phyloP scores from a whole-genome alignment of 2,888 invertebrate genomes.

The Nomada flava region DNA sequence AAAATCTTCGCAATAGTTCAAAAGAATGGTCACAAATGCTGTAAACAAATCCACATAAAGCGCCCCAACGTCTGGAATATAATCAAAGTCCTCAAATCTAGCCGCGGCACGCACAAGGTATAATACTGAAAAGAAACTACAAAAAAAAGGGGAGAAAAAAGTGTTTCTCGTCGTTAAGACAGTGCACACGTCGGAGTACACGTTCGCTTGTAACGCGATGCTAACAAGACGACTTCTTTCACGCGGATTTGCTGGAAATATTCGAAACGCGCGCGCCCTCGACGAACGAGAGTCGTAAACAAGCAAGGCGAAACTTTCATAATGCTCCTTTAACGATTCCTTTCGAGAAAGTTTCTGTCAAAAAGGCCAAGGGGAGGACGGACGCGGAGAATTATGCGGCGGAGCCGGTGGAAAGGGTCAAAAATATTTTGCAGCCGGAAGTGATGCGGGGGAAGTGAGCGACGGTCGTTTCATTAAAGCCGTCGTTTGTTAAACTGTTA shows the following conservation, averaged over 20 bases:
- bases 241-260: conserved; percentile 21
- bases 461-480: conserved; percentile 44
- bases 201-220: conserved; percentile 14
- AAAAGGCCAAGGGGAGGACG: not conserved
- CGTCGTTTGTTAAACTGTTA: conserved; percentile 53
- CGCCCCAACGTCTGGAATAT: not conserved
- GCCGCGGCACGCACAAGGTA: not conserved
- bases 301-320: conserved; percentile 30
- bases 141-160: not conserved
- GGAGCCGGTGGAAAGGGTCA: not conserved
- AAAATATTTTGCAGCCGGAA: conserved; percentile 44
- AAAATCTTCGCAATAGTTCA: no score
- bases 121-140: not conserved
- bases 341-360: conserved; percentile 41
- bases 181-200: not conserved
- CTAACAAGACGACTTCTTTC: conserved; percentile 29
- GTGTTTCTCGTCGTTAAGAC: not conserved
- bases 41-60: not conserved
- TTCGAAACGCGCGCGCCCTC: conserved; percentile 9
- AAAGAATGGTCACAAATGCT: not conserved
- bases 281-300: conserved; percentile 16
- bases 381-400: conserved; percentile 15
- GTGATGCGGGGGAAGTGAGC: not conserved
- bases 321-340: conserved; percentile 40
- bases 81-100: not conserved